Conservation (phyloP, 2,797 vertebrate genomes). For the Tragopan temminckii region DNA sequence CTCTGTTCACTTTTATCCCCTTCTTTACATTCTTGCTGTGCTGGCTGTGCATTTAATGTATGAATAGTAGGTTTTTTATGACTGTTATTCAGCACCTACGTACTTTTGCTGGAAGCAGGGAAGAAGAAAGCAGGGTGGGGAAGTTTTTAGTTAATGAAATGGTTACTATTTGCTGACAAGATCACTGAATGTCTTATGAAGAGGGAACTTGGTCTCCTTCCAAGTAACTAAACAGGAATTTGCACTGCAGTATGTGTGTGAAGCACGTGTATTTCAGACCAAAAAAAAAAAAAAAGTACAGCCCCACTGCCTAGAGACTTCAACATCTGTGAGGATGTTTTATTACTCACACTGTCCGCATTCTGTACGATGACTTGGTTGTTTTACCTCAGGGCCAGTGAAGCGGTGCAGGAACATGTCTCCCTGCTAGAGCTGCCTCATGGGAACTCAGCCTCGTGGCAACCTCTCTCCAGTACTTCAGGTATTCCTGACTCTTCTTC, state of each 20-base stretch:
- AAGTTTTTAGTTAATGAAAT: constrained; percentile 1
- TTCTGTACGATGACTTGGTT: background rate
- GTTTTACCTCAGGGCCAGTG: background rate
- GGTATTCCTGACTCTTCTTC: background rate
- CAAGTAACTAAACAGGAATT: constrained; percentile 40
- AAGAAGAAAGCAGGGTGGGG: background rate
- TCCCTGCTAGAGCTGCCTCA: background rate
- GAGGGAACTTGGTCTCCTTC: constrained; percentile 30
- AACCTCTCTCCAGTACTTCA: background rate
- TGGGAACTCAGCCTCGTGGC: background rate
- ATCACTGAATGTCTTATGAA: constrained; percentile 10
- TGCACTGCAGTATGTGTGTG: background rate
- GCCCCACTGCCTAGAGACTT: background rate
- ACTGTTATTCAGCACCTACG: background rate
- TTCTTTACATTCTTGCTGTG: background rate
- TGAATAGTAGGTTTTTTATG: background rate
- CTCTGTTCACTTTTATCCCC: background rate
- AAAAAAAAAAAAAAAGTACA: background rate
- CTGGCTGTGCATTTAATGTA: background rate
- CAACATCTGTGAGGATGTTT: constrained; percentile 31
- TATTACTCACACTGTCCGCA: background rate
- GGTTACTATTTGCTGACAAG: constrained; percentile 40
- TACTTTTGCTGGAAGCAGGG: constrained; percentile 5
- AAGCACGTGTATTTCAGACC: constrained; percentile 18
- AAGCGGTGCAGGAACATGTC: background rate